phyloP scores from a whole-genome alignment of 2,797 vertebrate genomes.

The Enteromius mattozi region DNA sequence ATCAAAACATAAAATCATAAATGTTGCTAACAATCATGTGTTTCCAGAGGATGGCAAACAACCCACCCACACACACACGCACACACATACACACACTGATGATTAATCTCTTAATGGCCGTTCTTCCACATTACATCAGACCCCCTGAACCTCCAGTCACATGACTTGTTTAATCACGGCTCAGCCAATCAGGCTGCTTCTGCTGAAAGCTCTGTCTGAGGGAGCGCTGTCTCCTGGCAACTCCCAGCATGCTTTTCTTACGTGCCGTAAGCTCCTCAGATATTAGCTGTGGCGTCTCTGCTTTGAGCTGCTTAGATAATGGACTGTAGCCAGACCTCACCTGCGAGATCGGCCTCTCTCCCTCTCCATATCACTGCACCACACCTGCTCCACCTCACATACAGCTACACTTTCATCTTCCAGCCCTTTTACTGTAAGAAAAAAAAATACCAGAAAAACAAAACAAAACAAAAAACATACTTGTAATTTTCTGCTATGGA shows the following conservation, averaged over 20 bases:
- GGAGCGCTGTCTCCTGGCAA: slow-evolving; percentile 36
- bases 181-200: slow-evolving; percentile 31
- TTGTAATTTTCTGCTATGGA: no score
- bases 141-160: slow-evolving; percentile 37
- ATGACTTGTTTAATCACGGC: slow-evolving; percentile 35
- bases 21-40: neutral
- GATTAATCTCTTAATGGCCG: slow-evolving; percentile 43
- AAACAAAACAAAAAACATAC: no score
- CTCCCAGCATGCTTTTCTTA: slow-evolving; percentile 34
- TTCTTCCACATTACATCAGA: slow-evolving; percentile 51
- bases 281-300: slow-evolving; percentile 31
- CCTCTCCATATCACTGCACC: slow-evolving; percentile 13
- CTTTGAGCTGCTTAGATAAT: slow-evolving; percentile 40
- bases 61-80: neutral
- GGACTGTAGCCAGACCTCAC: slow-evolving; percentile 16
- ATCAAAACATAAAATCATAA: neutral
- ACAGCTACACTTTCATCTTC: neutral
- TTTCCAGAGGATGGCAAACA: neutral
- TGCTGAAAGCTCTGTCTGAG: slow-evolving; percentile 25
- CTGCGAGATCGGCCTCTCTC: neutral
- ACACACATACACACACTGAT: neutral
- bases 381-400: slow-evolving; percentile 39
- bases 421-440: neutral
- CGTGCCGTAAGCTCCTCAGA: slow-evolving; percentile 11
- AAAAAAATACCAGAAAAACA: no score